phyloP scores from a whole-genome alignment of 2,888 invertebrate genomes.

The Rhimphoctona megacephalus region DNA sequence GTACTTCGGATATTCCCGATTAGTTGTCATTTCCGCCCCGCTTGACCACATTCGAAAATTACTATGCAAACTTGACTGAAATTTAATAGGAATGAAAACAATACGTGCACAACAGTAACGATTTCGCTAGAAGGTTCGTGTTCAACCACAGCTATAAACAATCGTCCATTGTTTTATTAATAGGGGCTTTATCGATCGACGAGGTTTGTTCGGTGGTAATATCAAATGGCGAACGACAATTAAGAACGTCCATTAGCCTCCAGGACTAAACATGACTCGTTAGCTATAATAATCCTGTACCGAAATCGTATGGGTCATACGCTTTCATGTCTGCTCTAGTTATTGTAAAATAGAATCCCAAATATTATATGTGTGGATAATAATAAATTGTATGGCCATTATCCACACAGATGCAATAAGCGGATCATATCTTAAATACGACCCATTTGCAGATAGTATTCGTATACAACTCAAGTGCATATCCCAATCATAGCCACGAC shows the following conservation, averaged over 20 bases:
- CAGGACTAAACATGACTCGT: slow-evolving; percentile 20
- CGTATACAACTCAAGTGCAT: neutral
- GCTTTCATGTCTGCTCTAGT: slow-evolving; percentile 7
- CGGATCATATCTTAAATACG: neutral
- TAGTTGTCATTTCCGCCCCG: neutral
- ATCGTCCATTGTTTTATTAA: slow-evolving; percentile 66
- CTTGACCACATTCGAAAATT: slow-evolving; percentile 17
- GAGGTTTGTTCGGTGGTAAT: slow-evolving; percentile 38
- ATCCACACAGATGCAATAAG: neutral
- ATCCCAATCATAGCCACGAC: neutral
- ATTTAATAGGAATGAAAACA: slow-evolving; percentile 18
- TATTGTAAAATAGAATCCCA: neutral
- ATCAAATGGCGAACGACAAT: slow-evolving; percentile 56
- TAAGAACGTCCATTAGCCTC: slow-evolving; percentile 56
- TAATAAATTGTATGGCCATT: neutral
- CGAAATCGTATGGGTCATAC: slow-evolving; percentile 20
- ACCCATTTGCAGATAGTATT: neutral
- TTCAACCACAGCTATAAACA: slow-evolving; percentile 52
- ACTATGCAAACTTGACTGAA: slow-evolving; percentile 7
- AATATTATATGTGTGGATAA: neutral
- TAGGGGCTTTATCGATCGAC: slow-evolving; percentile 55
- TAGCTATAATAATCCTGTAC: slow-evolving; percentile 40
- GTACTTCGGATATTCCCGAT: slow-evolving; percentile 3
- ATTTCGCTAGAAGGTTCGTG: slow-evolving; percentile 24
- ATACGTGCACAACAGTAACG: slow-evolving; percentile 9